phyloP scores from a whole-genome alignment of 2,797 vertebrate species.

The Sus cebifrons region DNA sequence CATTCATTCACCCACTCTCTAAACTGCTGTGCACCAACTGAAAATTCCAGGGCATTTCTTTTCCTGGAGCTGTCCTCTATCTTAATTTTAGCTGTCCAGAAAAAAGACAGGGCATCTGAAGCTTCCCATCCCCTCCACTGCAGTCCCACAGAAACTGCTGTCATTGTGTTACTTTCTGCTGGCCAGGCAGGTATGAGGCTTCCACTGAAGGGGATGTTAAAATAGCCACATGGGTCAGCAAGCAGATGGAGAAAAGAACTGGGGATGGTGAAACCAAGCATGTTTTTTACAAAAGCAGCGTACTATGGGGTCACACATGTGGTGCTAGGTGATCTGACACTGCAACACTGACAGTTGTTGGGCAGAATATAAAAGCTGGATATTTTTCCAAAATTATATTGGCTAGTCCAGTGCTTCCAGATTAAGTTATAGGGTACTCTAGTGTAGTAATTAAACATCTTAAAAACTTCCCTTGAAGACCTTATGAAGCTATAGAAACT shows the following conservation, averaged over 20 bases:
- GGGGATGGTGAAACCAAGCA: constrained; percentile 86
- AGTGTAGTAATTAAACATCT: constrained; percentile 80
- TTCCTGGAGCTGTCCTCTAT: constrained; percentile 84
- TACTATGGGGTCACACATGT: constrained; percentile 87
- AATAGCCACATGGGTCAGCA: constrained; percentile 90
- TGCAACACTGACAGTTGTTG: constrained; percentile 82
- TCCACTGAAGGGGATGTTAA: constrained; percentile 87
- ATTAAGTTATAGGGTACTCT: constrained; percentile 72
- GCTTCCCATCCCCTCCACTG: constrained; percentile 85
- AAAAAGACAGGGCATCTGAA: constrained; percentile 81
- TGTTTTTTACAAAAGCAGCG: constrained; percentile 88
- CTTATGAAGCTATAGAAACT: background rate
- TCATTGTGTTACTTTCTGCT: constrained; percentile 90
- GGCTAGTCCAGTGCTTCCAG: constrained; percentile 76
- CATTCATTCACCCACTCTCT: constrained; percentile 77
- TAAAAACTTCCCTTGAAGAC: constrained; percentile 49
- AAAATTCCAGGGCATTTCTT: constrained; percentile 84
- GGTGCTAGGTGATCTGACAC: constrained; percentile 88
- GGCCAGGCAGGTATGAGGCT: constrained; percentile 89
- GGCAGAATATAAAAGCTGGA: constrained; percentile 85
- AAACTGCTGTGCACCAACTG: constrained; percentile 71
- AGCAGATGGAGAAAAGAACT: constrained; percentile 89
- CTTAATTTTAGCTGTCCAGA: constrained; percentile 88
- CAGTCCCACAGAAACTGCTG: constrained; percentile 89
- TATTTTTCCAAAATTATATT: constrained; percentile 86